Evolutionary conservation across 35 echinoderm and acorn worm genomes (phyloP).

Genomic region (Ophioderma brevispina): DNA sequence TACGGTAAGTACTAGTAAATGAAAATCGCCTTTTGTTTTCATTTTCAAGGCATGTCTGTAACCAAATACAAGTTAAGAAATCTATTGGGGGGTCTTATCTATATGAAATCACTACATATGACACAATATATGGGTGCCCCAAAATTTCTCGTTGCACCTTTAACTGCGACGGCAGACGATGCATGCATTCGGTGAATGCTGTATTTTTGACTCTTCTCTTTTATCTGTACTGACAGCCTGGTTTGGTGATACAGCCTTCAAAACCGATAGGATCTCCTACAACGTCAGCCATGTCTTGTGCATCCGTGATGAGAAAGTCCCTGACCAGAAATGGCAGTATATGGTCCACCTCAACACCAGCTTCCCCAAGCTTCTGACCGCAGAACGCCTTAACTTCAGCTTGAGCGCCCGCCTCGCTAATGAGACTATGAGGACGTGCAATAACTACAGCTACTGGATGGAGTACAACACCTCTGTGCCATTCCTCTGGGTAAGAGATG

Average conservation of each 20-base stretch:
- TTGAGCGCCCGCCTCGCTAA: slow-evolving; percentile 22
- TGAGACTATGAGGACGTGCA: slow-evolving; percentile 10
- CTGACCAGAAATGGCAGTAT: background rate
- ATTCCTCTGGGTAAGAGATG: slow-evolving; percentile 43
- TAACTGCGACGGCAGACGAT: no score
- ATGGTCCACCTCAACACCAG: slow-evolving; percentile 32
- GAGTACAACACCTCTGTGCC: slow-evolving; percentile 57
- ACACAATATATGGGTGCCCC: no score
- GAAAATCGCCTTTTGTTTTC: no score
- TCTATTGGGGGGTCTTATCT: no score
- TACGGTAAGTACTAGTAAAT: no score
- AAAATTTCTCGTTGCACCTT: no score
- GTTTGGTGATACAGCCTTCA: slow-evolving; percentile 42
- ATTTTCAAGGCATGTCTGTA: no score
- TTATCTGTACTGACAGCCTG: no score
- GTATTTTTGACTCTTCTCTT: no score
- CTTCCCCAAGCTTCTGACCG: background rate
- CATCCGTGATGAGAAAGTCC: slow-evolving; percentile 45
- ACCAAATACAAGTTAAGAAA: no score
- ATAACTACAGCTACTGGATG: slow-evolving; percentile 56
- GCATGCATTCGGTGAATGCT: no score
- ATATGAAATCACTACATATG: no score
- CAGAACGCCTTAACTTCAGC: slow-evolving; percentile 19
- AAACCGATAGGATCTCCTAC: background rate
- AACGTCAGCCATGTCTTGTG: slow-evolving; percentile 30